Evolutionary conservation across 2,888 invertebrate species (phyloP).

Genomic region (Drosophila testacea): DNA sequence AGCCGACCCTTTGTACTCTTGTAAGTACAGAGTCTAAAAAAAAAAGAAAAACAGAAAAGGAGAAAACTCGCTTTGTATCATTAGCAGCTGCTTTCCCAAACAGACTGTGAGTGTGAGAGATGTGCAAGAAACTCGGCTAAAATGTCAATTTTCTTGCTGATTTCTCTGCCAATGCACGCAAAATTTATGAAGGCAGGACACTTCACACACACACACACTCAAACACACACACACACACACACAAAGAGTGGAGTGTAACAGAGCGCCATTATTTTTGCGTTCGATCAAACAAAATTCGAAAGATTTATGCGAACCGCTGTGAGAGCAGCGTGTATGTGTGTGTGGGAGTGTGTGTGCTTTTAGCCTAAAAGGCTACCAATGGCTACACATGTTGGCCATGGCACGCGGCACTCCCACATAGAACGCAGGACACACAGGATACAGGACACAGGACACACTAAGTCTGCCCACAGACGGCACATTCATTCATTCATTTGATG

Average conservation of each 20-base stretch:
- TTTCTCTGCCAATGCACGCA: conserved; percentile 49
- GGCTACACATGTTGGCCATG: conserved; percentile 62
- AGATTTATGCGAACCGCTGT: conserved; percentile 67
- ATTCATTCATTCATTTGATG: conserved; percentile 76
- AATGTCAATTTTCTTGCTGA: conserved; percentile 69
- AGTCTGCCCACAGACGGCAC: conserved; percentile 39
- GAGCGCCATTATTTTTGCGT: conserved; percentile 76
- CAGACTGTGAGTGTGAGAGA: not conserved
- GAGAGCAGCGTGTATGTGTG: conserved; percentile 3
- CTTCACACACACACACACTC: conserved; percentile 2
- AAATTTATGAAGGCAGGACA: conserved; percentile 65
- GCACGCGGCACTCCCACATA: conserved; percentile 26
- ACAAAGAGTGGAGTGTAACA: conserved; percentile 45
- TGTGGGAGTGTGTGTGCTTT: conserved; percentile 43
- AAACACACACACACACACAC: conserved; percentile 9
- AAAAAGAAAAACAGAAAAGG: not conserved
- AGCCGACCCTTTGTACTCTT: too few species aligned
- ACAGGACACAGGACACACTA: conserved; percentile 21
- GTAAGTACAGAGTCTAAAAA: too few species aligned
- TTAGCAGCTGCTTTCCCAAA: conserved; percentile 50
- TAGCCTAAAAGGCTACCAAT: conserved; percentile 64
- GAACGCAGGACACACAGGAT: conserved; percentile 17
- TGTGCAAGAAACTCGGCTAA: conserved; percentile 26
- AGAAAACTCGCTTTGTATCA: conserved; percentile 52
- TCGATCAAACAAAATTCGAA: conserved; percentile 79